phyloP scores from a whole-genome alignment of 1,140 invertebrate species.

The Drosophila rhopaloa region DNA sequence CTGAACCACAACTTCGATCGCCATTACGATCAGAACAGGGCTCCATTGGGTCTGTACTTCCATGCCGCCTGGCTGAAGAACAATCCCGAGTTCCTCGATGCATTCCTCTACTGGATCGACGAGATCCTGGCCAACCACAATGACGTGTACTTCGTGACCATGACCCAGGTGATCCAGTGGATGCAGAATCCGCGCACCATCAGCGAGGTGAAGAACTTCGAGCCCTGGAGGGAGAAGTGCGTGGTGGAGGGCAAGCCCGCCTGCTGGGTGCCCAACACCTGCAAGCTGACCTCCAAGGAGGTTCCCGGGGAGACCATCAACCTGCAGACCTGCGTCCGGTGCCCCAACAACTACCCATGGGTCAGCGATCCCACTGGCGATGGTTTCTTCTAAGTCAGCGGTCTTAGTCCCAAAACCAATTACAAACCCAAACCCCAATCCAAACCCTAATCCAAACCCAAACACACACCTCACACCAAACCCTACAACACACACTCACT shows the following conservation, averaged over 20 bases:
- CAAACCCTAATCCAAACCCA: neutral
- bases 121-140: constrained; percentile 94
- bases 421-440: constrained; percentile 10
- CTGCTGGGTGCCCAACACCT: constrained; percentile 95
- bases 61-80: constrained; percentile 98
- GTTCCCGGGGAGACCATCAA: constrained; percentile 96
- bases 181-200: constrained; percentile 96
- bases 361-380: constrained; percentile 95
- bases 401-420: constrained; percentile 18
- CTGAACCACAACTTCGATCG: constrained; percentile 98
- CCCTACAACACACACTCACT: constrained; percentile 39
- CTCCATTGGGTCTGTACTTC: constrained; percentile 97
- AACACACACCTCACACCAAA: constrained; percentile 23
- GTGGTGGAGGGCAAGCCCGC: constrained; percentile 90
- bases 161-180: constrained; percentile 98
- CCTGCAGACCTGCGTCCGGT: constrained; percentile 96
- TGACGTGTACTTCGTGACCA: constrained; percentile 98
- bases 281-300: constrained; percentile 96
- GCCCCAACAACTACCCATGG: constrained; percentile 95
- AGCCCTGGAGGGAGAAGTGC: constrained; percentile 97
- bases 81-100: constrained; percentile 96
- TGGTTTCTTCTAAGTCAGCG: constrained; percentile 91
- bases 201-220: constrained; percentile 94
- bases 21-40: constrained; percentile 97
- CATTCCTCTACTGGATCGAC: constrained; percentile 97